A percentile compares a stretch with the other conserved stretches of the same genome.
These are phyloP conservation scores for Chionis minor DNA, from an alignment of 2,113 vertebrate genomes.

Conservation along the genomic window DNA sequence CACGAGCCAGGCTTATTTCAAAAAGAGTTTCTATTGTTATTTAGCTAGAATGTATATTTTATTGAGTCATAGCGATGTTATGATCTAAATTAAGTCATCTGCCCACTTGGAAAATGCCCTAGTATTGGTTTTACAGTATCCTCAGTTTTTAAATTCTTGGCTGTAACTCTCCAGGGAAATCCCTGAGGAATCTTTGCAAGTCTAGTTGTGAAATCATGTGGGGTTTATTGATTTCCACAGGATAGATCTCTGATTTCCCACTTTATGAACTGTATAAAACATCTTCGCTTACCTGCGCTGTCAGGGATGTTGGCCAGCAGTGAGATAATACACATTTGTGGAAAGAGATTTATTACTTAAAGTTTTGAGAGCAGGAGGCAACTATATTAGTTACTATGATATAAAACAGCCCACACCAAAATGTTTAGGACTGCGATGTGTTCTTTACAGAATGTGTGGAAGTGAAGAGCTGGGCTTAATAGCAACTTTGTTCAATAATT, in stretches of 20 bases:
- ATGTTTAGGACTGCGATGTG: neutral
- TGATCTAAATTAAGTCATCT: neutral
- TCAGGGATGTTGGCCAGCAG: neutral
- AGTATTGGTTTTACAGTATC: neutral
- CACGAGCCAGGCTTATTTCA: neutral
- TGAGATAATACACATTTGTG: neutral
- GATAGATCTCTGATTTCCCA: neutral
- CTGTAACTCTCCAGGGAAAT: neutral
- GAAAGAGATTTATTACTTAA: neutral
- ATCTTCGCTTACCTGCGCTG: neutral
- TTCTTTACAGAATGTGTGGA: neutral
- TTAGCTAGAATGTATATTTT: neutral
- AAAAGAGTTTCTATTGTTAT: neutral
- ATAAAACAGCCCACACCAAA: neutral
- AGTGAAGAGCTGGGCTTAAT: neutral
- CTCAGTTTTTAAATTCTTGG: neutral
- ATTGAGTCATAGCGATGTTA: neutral
- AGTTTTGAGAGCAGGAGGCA: neutral
- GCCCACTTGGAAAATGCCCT: neutral
- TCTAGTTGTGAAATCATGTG: neutral
- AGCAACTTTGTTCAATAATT: neutral
- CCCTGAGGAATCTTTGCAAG: neutral
- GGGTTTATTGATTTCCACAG: conserved; percentile 3
- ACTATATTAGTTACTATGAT: neutral
- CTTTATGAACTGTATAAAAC: neutral